Base-by-base conservation (phyloP, 2,888 invertebrate species). In the Tuta absoluta region DNA sequence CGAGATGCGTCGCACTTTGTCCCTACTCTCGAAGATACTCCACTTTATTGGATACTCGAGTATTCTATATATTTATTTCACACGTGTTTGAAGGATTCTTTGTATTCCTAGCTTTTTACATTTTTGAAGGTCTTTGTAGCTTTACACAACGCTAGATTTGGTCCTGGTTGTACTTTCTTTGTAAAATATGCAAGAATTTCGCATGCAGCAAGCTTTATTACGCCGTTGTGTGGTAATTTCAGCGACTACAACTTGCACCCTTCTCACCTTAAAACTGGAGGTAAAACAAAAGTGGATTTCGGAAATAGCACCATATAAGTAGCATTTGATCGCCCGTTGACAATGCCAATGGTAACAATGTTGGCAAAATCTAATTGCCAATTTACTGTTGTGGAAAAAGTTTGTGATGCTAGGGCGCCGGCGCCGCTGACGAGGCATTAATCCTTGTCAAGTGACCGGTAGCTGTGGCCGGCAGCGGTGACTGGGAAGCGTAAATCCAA, bases 281-380 rank as follows among this genome's bases (percentile, higher is more conserved):
- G 1, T 12, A 11, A 37, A 37, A 37, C 8, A 11, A 37, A 37
- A 37, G 12, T 8, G n/a, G 2, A 37, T 37, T 33, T 37, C 37
- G n/a, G 12, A 5, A 37, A 19, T 19, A 19, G 7, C 51, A 4
- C 12, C 3, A 51, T 21, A 2, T 21, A 49, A 17, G 14, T 5
- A 10, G 21, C 19, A 23, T 49, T 49, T 49, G n/a, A 49, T 23
- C 51, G 51, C 51, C 5, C 51, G 51, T 33, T 33, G 33, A n/a
- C 33, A 24, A 24, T 21, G 24, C 12, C 51, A 23, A 11, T 24
- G 57, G 37, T n/a, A 7, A 11, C 37, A 19, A 17, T 11, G 57
- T 57, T 37, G 19, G 12, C n/a, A 14, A 17, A n/a, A 58, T n/a
- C 21, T 58, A 58, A 58, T 58, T 58, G 58, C 38, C 58, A 58